phyloP scores from a whole-genome alignment of 2,113 vertebrate genomes.

The Odocoileus virginianus region DNA sequence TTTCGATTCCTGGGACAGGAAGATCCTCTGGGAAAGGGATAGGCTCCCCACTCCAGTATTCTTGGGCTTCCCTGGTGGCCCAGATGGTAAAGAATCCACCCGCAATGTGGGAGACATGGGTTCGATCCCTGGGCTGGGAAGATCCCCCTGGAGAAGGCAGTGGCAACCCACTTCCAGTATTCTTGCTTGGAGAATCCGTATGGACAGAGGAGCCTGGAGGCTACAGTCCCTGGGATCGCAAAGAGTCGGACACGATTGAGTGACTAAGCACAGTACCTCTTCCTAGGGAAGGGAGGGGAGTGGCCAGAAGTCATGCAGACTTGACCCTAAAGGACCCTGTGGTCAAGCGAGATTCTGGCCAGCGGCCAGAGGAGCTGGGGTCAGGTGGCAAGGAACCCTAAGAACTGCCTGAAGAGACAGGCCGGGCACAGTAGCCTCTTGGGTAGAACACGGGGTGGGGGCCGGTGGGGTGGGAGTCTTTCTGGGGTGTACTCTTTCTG shows the following conservation, averaged over 20 bases:
- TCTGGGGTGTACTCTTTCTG: accelerated
- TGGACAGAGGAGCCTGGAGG: neutral
- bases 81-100: neutral
- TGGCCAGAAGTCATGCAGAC: neutral
- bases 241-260: accelerated
- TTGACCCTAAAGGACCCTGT: neutral
- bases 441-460: accelerated
- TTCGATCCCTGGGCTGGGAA: neutral
- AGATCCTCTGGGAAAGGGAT: neutral
- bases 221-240: accelerated
- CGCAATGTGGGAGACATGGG: neutral
- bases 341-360: neutral
- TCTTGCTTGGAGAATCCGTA: neutral
- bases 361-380: neutral
- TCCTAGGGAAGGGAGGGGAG: neutral
- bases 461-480: accelerated
- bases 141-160: neutral
- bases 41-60: neutral
- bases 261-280: neutral
- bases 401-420: neutral
- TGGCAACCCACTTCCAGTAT: neutral
- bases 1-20: neutral
- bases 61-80: neutral
- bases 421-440: neutral
- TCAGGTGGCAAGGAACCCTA: neutral